phyloP scores from a whole-genome alignment of 2,797 vertebrate genomes.

The Argya squamiceps region DNA sequence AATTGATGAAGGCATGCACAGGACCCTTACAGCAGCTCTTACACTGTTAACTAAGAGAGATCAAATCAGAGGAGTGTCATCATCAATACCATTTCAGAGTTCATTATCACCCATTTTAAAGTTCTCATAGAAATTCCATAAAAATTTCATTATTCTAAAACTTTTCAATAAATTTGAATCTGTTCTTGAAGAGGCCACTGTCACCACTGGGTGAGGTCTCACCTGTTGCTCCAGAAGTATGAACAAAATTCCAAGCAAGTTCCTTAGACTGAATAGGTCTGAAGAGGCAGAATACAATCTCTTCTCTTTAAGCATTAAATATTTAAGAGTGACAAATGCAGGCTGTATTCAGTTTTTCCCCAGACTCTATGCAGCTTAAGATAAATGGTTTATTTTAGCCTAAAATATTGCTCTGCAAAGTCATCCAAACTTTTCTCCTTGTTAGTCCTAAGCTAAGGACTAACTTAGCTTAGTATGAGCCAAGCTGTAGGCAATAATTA shows the following conservation, averaged over 20 bases:
- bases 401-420: neutral
- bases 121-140: rapidly evolving
- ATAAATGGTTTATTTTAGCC: neutral
- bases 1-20: neutral
- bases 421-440: neutral
- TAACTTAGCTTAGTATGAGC: neutral
- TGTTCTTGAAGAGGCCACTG: neutral
- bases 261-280: neutral
- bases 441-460: neutral
- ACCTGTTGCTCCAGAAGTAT: neutral
- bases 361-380: neutral
- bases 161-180: neutral
- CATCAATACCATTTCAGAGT: neutral
- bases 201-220: neutral
- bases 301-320: neutral
- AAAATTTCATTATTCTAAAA: neutral
- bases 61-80: neutral
- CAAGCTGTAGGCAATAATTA: neutral
- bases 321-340: neutral
- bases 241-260: neutral
- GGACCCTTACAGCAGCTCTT: neutral
- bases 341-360: neutral
- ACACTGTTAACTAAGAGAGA: neutral
- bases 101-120: neutral
- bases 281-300: neutral